phyloP scores from a whole-genome alignment of 2,797 vertebrate species.

The Sylvia borin region DNA sequence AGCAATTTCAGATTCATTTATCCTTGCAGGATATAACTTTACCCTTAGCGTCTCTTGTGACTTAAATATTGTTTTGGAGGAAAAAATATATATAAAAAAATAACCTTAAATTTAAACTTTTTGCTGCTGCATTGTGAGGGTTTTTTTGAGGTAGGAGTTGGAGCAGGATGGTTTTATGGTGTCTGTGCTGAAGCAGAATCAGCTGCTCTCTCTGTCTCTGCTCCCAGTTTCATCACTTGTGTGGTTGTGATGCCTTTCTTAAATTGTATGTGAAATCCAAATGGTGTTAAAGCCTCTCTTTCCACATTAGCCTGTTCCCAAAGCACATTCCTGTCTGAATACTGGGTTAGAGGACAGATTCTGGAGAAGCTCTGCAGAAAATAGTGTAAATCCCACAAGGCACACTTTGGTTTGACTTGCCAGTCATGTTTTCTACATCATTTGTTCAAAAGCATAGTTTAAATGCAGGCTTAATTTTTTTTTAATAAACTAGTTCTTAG shows the following conservation, averaged over 20 bases:
- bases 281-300: background rate
- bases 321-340: background rate
- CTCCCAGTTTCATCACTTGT: background rate
- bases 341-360: background rate
- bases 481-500: background rate
- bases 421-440: background rate
- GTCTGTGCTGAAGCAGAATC: background rate
- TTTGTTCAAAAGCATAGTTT: background rate
- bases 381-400: background rate
- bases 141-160: too few relatives aligned
- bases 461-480: background rate
- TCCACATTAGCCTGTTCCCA: background rate
- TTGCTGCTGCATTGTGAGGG: background rate
- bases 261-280: background rate
- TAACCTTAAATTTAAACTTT: background rate
- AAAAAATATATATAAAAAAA: background rate
- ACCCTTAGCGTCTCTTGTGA: background rate
- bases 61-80: slow-evolving; percentile 14
- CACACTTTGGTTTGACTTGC: background rate
- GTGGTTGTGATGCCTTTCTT: background rate
- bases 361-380: background rate
- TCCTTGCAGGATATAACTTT: slow-evolving; percentile 21
- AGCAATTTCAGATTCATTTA: slow-evolving; percentile 40
- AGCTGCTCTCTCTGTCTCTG: background rate
- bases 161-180: background rate